phyloP scores from a whole-genome alignment of 2,888 invertebrate genomes.

The Lathronympha strigana region DNA sequence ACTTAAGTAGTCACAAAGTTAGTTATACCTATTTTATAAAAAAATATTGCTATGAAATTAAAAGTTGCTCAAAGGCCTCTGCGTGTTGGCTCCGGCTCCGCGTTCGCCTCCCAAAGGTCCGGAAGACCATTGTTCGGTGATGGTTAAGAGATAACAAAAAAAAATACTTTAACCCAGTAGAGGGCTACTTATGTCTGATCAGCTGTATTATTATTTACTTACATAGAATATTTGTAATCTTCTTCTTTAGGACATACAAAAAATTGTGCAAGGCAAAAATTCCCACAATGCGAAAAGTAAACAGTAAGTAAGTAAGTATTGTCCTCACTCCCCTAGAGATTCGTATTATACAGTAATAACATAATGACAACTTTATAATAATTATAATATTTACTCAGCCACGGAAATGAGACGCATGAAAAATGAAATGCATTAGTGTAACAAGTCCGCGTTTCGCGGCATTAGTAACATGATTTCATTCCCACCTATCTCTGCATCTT shows the following conservation, averaged over 20 bases:
- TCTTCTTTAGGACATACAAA: background rate
- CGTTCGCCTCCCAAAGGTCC: no score
- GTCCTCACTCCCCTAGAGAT: background rate
- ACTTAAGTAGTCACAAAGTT: no score
- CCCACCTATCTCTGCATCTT: constrained; percentile 47
- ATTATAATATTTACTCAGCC: constrained; percentile 20
- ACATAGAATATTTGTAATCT: background rate
- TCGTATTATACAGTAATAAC: background rate
- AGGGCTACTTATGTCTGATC: no score
- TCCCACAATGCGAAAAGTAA: background rate
- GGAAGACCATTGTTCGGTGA: no score
- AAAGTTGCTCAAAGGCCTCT: no score
- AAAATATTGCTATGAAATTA: no score
- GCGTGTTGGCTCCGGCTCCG: no score
- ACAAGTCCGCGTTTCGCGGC: constrained; percentile 38
- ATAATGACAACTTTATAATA: constrained; percentile 21
- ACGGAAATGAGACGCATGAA: constrained; percentile 36
- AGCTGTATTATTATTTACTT: no score
- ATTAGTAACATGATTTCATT: constrained; percentile 40
- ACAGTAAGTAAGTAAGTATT: background rate
- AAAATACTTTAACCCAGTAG: no score
- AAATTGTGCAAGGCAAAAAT: background rate
- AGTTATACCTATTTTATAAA: no score
- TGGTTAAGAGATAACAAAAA: no score
- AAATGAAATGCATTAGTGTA: constrained; percentile 39